Evolutionary conservation across 92 coral and sea anemone genomes (phyloP), one percentile per base, ranked within the genome.

Genomic region (Paragorgia papillata): DNA sequence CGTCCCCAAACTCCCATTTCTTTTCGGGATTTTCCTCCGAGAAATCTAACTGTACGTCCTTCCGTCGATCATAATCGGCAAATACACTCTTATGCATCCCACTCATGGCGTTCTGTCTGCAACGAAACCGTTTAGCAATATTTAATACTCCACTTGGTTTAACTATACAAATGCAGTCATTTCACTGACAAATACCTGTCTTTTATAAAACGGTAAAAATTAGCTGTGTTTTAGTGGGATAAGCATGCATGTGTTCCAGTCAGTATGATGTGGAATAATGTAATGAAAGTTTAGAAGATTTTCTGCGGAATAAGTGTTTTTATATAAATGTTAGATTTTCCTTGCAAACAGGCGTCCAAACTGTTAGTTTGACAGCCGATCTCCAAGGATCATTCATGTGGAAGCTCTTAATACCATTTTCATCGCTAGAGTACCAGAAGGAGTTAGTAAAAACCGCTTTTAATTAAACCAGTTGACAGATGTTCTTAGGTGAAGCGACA

Each of bases 11-110:
- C 40, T 76, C 79, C 71, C 88, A 92, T 54, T 63, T 65, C 48
- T 87, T 87, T 76, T 84, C 90, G 28, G 97, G 97, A 78, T 78
- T 92, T 65, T 89, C 96, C 51, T 84, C 86, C 69, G 75, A 68
- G 41, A 68, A 68, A 41, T 68, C 60, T 24, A 68, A 26, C 27
- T 68, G 41, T 2, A 68, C 75, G 24, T 68, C 75, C n/a, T 68
- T 68, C 18, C 75, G 15, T 26, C 59, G 58, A 5, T 68, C 59
- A 48, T 68, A 68, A 21, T 68, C 34, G 7, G 75, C 75, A 24
- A 68, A 68, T 22, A 68, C 75, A 29, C 75, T 68, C 48, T 68
- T 28, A 49, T 68, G 75, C n/a, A 68, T 24, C 1, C 26, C 54
- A 49, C 57, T 24, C 58, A 48, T 68, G 59, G 53, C 2, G 17